phyloP scores from a whole-genome alignment of 2,888 invertebrate genomes.

The Leptopilina syphax region DNA sequence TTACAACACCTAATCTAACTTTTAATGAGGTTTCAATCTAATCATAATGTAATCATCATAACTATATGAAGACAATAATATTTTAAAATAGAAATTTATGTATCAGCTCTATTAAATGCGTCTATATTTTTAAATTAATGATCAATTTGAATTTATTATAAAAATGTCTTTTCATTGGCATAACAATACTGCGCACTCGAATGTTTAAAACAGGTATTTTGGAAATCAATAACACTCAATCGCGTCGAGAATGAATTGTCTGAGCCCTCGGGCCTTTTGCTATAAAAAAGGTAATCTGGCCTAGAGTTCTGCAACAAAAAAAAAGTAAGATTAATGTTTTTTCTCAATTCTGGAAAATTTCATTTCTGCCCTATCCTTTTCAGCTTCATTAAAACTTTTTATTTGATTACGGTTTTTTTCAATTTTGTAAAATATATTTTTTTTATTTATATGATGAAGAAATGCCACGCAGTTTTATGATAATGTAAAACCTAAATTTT shows the following conservation, averaged over 20 bases:
- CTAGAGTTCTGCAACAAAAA: not conserved
- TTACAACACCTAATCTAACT: not conserved
- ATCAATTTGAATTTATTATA: not conserved
- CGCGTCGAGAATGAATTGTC: slow-evolving; percentile 26
- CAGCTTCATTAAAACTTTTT: not conserved
- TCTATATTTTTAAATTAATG: no score
- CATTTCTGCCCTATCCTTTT: not conserved
- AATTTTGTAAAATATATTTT: not conserved
- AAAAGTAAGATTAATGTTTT: slow-evolving; percentile 31
- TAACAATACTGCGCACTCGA: not conserved
- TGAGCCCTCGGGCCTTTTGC: not conserved
- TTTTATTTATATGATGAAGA: no score
- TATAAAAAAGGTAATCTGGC: slow-evolving; percentile 11
- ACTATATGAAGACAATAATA: no score
- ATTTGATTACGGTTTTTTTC: not conserved
- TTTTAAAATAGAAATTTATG: no score
- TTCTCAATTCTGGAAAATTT: not conserved
- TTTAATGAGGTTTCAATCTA: slow-evolving; percentile 1
- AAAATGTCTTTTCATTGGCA: not conserved
- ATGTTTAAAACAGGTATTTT: not conserved
- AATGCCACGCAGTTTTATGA: no score
- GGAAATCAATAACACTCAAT: slow-evolving; percentile 26
- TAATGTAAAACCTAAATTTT: no score
- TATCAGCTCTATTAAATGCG: no score
- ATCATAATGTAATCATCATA: not conserved